Conservation (phyloP, 2,797 vertebrate genomes). For the Aeoliscus strigatus region DNA sequence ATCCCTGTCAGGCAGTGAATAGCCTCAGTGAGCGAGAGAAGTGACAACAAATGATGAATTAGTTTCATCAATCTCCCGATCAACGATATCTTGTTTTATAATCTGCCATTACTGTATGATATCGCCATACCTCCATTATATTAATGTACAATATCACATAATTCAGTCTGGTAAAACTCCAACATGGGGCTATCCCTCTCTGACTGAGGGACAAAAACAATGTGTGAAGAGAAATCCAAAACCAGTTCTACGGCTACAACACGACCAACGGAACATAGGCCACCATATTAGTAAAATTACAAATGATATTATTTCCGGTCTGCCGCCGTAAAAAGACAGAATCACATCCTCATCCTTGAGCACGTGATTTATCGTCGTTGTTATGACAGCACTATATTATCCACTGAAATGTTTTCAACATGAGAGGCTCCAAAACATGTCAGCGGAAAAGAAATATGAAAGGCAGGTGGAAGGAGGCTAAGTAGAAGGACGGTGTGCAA, state of each 20-base stretch:
- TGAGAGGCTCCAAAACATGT: conserved; percentile 39
- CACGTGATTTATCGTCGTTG: no score
- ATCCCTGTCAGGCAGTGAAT: conserved; percentile 76
- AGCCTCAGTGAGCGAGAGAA: conserved; percentile 63
- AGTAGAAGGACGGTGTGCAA: conserved; percentile 45
- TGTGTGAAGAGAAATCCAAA: no score
- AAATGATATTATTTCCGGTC: no score
- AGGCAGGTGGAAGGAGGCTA: conserved; percentile 36
- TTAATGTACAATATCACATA: neutral
- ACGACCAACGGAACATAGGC: no score
- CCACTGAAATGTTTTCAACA: conserved; percentile 27
- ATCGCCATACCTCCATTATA: conserved; percentile 4
- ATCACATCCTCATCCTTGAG: no score
- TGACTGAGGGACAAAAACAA: no score
- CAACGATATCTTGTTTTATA: conserved; percentile 30
- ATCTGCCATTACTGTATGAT: conserved; percentile 26
- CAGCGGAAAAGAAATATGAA: conserved; percentile 23
- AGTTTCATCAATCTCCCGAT: conserved; percentile 56
- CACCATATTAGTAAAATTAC: no score
- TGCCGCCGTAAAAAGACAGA: no score
- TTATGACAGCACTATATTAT: conserved; percentile 29
- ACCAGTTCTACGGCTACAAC: no score
- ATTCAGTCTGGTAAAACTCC: conserved; percentile 11
- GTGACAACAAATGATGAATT: conserved; percentile 79
- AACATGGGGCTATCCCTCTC: no score